Evolutionary conservation across 2,113 vertebrate genomes (phyloP).

Genomic region (Pogonocichla stellata): DNA sequence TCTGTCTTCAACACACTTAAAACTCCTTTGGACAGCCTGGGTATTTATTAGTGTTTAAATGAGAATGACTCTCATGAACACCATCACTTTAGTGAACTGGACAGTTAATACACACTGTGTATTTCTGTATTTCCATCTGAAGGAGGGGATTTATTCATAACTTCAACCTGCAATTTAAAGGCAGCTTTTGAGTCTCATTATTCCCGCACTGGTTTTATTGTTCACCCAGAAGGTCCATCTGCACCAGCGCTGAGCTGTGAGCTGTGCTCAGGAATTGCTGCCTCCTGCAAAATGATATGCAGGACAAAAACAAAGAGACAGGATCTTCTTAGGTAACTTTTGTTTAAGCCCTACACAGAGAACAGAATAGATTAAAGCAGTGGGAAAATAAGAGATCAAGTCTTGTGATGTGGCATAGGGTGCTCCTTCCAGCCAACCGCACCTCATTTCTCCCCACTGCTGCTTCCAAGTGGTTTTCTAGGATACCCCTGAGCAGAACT

Average conservation of each 20-base stretch:
- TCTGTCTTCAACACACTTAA: background rate
- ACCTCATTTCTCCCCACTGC: conserved; percentile 37
- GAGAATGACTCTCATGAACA: background rate
- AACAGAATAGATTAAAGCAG: conserved; percentile 63
- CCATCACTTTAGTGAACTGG: background rate
- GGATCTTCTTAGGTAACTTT: conserved; percentile 57
- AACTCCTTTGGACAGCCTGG: background rate
- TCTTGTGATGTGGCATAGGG: conserved; percentile 46
- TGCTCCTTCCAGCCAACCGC: conserved; percentile 56
- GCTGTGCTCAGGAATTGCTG: background rate
- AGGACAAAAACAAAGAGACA: conserved; percentile 53
- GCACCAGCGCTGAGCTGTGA: background rate
- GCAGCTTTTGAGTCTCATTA: background rate
- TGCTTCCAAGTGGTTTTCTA: conserved; percentile 63
- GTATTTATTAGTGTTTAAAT: conserved; percentile 1
- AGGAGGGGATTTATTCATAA: background rate
- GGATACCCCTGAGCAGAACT: conserved; percentile 64
- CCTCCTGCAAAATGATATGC: conserved; percentile 35
- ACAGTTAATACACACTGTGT: background rate
- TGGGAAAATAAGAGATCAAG: conserved; percentile 54
- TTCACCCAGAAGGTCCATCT: conserved; percentile 1
- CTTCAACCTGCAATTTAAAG: conserved; percentile 18
- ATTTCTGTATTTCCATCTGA: background rate
- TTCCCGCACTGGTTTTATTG: background rate
- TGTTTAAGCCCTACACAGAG: conserved; percentile 56